Evolutionary conservation across 2,797 vertebrate genomes (phyloP), one percentile per base, ranked within the genome.

Genomic region (Squalus acanthias): DNA sequence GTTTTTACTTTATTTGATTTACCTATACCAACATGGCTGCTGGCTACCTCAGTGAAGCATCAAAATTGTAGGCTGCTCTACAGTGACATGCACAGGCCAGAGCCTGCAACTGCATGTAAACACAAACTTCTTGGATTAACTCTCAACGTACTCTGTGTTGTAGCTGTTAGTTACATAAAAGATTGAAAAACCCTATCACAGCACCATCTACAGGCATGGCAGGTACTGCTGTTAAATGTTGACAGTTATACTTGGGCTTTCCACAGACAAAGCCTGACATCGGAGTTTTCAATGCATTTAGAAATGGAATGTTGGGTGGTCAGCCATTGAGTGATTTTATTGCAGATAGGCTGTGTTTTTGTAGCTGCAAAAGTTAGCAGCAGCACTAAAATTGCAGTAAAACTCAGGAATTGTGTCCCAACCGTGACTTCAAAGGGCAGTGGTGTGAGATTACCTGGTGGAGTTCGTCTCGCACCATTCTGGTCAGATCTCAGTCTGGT

Each of bases 41-140:
- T 93, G 91, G 91, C n/a, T 93, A 39, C n/a, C 3, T 39, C n/a
- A 24, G 2, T 69, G n/a, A 93, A 2, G n/a, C 20, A 39, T 67
- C 89, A 65, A 20, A 93, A 93, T 93, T 8, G 24, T 69, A 69
- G 33, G 15, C 63, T 93, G 63, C n/a, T 39, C 91, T 63, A 46
- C n/a, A 93, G 63, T 93, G 63, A 93, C 91, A 69, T 93, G n/a
- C 91, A 93, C n/a, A 93, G 91, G n/a, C 20, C 69, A 10, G n/a
- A 24, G 91, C 20, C 63, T 93, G 91, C 91, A 69, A 67, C n/a
- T 93, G 63, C 91, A 93, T 69, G n/a, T 39, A 69, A 46, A 93
- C 20, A 69, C 8, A 33, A 39, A 69, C 20, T 39, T 22, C 20
- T 50, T 6, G 6, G 20, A 85, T 85, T 39, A 46, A 67, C n/a